Conservation (phyloP, 2,113 vertebrate species). For the Aegotheles bennettii region DNA sequence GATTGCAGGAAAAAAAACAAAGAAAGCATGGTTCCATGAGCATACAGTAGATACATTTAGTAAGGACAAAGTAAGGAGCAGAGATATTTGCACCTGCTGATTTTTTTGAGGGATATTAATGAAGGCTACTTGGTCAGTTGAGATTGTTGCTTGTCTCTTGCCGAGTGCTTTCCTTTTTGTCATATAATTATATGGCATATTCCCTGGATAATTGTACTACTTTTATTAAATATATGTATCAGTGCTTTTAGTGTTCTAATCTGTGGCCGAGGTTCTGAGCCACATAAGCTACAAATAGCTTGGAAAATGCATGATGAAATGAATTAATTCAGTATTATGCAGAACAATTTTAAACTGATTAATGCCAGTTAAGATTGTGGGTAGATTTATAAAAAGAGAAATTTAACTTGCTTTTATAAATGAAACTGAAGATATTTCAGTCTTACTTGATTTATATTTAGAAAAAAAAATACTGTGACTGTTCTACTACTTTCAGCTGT, state of each 20-base stretch:
- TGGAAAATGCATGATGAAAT: not conserved
- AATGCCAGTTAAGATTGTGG: not conserved
- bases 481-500: slow-evolving; percentile 49
- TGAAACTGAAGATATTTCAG: slow-evolving; percentile 29
- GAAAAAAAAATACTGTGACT: not conserved
- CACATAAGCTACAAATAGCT: not conserved
- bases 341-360: not conserved
- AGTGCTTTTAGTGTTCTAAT: not conserved
- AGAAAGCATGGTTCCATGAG: not conserved
- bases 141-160: not conserved
- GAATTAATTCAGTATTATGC: not conserved
- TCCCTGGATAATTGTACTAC: not conserved
- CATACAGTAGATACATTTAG: not conserved
- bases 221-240: not conserved
- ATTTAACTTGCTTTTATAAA: slow-evolving; percentile 18
- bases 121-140: not conserved
- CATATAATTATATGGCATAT: not conserved
- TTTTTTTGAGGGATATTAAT: not conserved
- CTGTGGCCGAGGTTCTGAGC: not conserved
- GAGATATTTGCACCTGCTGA: not conserved
- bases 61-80: not conserved
- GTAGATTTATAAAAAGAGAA: not conserved
- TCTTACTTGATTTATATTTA: slow-evolving; percentile 49
- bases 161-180: not conserved
- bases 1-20: not conserved